Evolutionary conservation across 2,888 invertebrate species (phyloP), one percentile per base, ranked within the genome.

Genomic region (Nasonia oneida): DNA sequence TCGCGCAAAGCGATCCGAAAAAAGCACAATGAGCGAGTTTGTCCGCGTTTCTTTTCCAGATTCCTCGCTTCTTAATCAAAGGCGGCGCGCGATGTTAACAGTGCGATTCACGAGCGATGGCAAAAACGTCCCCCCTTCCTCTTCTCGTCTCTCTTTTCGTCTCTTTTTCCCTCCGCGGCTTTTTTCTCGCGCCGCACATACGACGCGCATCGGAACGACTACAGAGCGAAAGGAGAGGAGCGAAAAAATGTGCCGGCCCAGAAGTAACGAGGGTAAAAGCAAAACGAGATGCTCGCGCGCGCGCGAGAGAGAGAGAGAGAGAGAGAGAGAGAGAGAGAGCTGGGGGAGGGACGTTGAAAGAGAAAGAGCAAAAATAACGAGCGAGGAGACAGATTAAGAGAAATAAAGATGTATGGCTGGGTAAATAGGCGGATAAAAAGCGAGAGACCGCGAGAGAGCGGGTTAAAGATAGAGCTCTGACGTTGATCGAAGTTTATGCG

Each of bases 11-110:
- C 87, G 88, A 86, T 86, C 81, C 84, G 84, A 87, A 88, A 89
- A 89, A 86, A 88, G 88, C 87, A 88, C 87, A 88, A 89, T 89
- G 87, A 87, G 89, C 88, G 86, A 88, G 88, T 89, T 87, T 88
- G 89, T 88, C 84, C 85, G 77, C 86, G 87, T 88, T 89, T 89
- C 89, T 89, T 88, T 87, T 87, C 89, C 88, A 88, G 89, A 89
- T 89, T 89, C 89, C 84, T 86, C 83, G 87, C 88, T 89, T 87
- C 87, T 89, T 89, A 89, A 87, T 86, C 88, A 89, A 88, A 88
- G 89, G 89, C 88, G 87, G 88, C 88, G 84, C 88, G 89, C 89
- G 86, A 88, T 88, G 88, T 89, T 88, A 87, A 79, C 89, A 87
- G 87, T 74, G 86, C 88, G 87, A 89, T 89, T 89, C 88, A 89